A percentile compares a stretch with the other conserved stretches of the same genome.
Evolutionary conservation across 2,888 invertebrate genomes (phyloP).

Genomic region (Adela reaumurella): DNA sequence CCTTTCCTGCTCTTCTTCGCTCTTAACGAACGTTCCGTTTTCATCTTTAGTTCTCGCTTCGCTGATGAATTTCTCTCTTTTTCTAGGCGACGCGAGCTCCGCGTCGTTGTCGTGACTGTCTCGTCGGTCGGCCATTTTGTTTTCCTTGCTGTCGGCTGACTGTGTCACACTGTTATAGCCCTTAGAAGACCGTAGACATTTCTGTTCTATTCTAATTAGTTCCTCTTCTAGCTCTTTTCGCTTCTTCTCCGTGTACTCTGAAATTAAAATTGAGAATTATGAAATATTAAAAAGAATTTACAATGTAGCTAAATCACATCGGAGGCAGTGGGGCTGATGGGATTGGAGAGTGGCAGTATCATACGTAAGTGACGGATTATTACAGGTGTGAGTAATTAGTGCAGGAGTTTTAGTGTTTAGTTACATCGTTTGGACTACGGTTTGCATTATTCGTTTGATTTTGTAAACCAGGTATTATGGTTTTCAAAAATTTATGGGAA

Average conservation of each 20-base stretch:
- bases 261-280: conserved; percentile 10
- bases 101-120: conserved; percentile 11
- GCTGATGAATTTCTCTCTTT: conserved; percentile 40
- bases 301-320: too few relatives aligned
- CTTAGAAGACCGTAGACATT: conserved; percentile 26
- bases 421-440: too few relatives aligned
- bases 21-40: conserved; percentile 31
- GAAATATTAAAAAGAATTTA: conserved; percentile 7
- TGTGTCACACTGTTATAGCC: background rate
- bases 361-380: too few relatives aligned
- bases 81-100: conserved; percentile 11
- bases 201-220: conserved; percentile 60
- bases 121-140: conserved; percentile 19
- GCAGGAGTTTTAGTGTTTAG: too few relatives aligned
- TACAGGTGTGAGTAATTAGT: too few relatives aligned
- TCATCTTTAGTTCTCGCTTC: conserved; percentile 30
- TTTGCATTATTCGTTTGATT: too few relatives aligned
- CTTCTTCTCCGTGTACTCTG: conserved; percentile 63
- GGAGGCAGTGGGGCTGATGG: too few relatives aligned
- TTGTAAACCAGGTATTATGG: too few relatives aligned
- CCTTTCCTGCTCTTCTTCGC: conserved; percentile 26
- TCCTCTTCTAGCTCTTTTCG: conserved; percentile 62
- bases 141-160: conserved; percentile 26
- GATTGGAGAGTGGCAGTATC: too few relatives aligned
- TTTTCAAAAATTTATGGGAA: too few relatives aligned